phyloP scores from a whole-genome alignment of 2,113 vertebrate genomes.

The Notarius quadriscutis region DNA sequence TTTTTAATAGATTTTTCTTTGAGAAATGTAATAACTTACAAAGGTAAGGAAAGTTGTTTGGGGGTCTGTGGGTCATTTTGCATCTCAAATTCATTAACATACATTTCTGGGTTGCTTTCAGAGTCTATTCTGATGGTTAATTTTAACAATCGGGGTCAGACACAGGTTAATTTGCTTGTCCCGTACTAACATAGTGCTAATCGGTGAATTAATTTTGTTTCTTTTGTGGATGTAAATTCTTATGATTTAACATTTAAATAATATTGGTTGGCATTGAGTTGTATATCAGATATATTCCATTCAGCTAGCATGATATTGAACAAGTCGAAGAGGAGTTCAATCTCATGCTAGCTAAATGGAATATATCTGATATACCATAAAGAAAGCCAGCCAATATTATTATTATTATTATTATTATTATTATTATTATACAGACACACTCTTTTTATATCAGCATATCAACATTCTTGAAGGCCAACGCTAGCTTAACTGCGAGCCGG shows the following conservation, averaged over 20 bases:
- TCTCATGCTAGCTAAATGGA: no score
- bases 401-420: no score
- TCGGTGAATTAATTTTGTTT: not conserved
- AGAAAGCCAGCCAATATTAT: no score
- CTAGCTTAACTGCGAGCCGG: no score
- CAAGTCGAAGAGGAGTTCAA: no score
- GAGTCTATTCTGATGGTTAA: not conserved
- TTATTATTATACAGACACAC: no score
- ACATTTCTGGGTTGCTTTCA: conserved; percentile 1
- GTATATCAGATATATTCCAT: no score
- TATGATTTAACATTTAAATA: not conserved
- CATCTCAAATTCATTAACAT: conserved; percentile 2
- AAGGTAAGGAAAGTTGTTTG: not conserved
- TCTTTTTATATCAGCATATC: no score
- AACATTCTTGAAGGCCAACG: no score
- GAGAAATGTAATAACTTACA: conserved; percentile 60
- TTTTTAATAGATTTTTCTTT: conserved; percentile 72
- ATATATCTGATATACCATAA: no score
- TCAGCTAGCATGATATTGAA: no score
- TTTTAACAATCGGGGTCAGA: not conserved
- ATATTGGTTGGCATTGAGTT: no score
- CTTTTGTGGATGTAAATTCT: not conserved
- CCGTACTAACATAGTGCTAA: not conserved
- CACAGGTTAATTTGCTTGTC: conserved; percentile 13
- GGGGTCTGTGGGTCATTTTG: conserved; percentile 4